Percentiles rank a stretch among this genome's conserved stretches.
These are phyloP conservation scores for Idaea dimidiata DNA, from an alignment of 2,888 invertebrate species.

Conservation along the genomic window DNA sequence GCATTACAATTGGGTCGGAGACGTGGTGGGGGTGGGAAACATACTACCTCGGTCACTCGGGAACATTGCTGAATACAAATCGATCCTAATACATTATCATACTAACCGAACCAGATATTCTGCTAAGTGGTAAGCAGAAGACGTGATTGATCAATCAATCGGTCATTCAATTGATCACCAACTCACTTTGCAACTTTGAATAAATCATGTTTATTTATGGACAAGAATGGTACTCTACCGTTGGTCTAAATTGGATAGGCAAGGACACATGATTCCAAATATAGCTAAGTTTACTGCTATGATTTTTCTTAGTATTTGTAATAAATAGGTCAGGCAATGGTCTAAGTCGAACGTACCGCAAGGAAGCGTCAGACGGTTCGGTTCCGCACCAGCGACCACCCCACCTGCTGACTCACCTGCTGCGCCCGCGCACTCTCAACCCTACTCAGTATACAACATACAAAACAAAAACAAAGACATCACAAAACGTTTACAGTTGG, in stretches of 20 bases:
- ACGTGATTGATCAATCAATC: constrained; percentile 10
- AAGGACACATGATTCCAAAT: too few species aligned
- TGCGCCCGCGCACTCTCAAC: constrained; percentile 43
- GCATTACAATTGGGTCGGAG: constrained; percentile 76
- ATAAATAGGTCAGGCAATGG: constrained; percentile 20
- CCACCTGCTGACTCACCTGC: constrained; percentile 78
- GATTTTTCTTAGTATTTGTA: background rate
- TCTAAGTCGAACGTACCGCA: constrained; percentile 21
- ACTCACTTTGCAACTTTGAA: background rate
- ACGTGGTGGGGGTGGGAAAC: constrained; percentile 78
- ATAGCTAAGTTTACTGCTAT: background rate
- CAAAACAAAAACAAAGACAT: constrained; percentile 8
- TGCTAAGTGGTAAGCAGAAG: constrained; percentile 5
- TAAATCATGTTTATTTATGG: background rate
- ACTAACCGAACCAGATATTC: constrained; percentile 20
- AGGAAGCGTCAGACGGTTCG: constrained; percentile 40
- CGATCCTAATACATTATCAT: constrained; percentile 39
- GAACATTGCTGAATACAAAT: constrained; percentile 67
- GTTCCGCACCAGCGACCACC: constrained; percentile 69
- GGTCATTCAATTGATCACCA: background rate
- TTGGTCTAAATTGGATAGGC: background rate
- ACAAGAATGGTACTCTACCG: background rate
- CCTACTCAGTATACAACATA: constrained; percentile 15
- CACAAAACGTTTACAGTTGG: background rate
- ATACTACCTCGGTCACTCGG: constrained; percentile 70